phyloP scores from a whole-genome alignment of 2,797 vertebrate species.

The Sparidentex hasta region DNA sequence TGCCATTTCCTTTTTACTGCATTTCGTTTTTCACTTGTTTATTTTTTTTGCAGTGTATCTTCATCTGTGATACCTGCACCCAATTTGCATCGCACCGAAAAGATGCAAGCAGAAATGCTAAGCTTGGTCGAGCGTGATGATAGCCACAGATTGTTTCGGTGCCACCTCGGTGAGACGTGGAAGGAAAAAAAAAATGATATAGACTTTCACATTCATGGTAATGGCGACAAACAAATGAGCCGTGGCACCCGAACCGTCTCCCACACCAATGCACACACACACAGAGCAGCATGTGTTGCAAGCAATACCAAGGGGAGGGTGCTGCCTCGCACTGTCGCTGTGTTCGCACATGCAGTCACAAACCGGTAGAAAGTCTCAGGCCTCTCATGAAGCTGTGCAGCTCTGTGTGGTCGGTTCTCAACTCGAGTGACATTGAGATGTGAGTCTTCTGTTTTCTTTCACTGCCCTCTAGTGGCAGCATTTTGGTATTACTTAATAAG shows the following conservation, averaged over 20 bases:
- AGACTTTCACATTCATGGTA: neutral
- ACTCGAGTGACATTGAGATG: neutral
- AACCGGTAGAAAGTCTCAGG: neutral
- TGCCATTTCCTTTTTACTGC: neutral
- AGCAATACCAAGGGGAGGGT: neutral
- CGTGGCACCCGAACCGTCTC: neutral
- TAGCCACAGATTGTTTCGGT: neutral
- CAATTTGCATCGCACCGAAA: constrained; percentile 4
- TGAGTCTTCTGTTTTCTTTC: constrained; percentile 37
- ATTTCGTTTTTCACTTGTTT: too few species aligned
- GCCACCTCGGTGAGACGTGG: neutral
- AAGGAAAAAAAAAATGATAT: neutral
- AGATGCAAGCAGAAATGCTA: neutral
- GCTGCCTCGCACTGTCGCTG: accelerated
- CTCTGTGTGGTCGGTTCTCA: neutral
- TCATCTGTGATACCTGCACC: neutral
- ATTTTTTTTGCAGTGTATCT: neutral
- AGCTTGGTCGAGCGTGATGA: neutral
- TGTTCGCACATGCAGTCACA: neutral
- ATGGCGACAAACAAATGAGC: neutral
- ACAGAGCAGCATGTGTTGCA: neutral
- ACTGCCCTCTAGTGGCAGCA: constrained; percentile 70
- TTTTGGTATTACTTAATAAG: neutral
- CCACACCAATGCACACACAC: neutral
- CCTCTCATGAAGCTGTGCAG: neutral